These are phyloP conservation scores for Redunca redunca DNA, from an alignment of 2,113 vertebrate genomes.

Conservation along the genomic window DNA sequence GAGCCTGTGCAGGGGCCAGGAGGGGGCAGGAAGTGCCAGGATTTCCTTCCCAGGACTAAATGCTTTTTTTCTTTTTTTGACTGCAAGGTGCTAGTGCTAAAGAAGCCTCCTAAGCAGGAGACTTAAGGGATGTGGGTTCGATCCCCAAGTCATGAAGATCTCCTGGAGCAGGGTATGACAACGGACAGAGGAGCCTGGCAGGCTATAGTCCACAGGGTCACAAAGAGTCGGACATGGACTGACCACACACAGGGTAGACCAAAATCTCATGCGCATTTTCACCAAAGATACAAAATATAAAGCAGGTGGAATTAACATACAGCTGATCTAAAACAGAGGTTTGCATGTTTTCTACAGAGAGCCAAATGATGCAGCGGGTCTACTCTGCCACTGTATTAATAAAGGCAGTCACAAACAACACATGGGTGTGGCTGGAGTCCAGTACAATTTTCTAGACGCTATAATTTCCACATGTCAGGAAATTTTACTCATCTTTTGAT, in stretches of 20 bases:
- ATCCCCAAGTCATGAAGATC: neutral
- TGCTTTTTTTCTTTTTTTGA: neutral
- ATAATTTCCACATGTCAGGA: neutral
- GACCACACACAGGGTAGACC: neutral
- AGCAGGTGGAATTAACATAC: neutral
- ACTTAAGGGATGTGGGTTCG: neutral
- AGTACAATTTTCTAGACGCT: neutral
- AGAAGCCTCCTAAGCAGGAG: neutral
- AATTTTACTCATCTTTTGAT: neutral
- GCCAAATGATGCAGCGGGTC: neutral
- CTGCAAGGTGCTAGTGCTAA: neutral
- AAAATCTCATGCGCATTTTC: neutral
- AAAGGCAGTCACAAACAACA: neutral
- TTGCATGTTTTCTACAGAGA: neutral
- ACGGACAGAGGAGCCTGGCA: neutral
- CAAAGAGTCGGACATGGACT: neutral
- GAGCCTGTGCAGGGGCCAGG: neutral
- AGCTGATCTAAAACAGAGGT: neutral
- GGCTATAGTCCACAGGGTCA: neutral
- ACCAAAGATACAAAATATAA: neutral
- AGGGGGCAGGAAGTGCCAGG: neutral
- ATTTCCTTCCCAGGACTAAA: neutral
- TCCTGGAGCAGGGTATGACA: neutral
- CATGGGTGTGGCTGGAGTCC: accelerated
- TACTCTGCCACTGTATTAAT: neutral